These are phyloP conservation scores for Amiota mariae DNA, from an alignment of 2,888 invertebrate genomes.

Conservation along the genomic window DNA sequence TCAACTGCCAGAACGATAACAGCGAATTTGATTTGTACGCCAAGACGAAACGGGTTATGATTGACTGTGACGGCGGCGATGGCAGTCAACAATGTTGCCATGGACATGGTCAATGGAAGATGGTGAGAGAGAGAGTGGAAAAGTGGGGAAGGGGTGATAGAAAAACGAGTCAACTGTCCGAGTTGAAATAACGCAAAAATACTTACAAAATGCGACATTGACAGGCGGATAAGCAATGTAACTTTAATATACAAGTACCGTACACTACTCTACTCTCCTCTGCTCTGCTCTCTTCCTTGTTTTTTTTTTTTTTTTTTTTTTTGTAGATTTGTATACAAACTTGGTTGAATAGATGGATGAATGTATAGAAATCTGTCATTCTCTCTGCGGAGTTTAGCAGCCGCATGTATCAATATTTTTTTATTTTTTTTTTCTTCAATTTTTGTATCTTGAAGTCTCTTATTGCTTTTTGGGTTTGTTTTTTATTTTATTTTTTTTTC, in stretches of 20 bases:
- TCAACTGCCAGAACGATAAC: slow-evolving; percentile 54
- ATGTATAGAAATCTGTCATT: slow-evolving; percentile 17
- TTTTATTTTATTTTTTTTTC: neutral
- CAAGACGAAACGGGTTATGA: slow-evolving; percentile 62
- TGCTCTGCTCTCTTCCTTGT: no score
- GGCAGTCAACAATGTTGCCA: neutral
- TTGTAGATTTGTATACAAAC: no score
- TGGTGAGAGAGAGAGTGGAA: neutral
- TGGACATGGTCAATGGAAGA: neutral
- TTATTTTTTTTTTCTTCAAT: neutral
- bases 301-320: no score
- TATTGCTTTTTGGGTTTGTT: neutral
- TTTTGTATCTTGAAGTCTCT: neutral
- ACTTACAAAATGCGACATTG: slow-evolving; percentile 39
- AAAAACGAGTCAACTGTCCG: no score
- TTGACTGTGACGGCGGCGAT: slow-evolving; percentile 55
- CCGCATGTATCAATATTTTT: neutral
- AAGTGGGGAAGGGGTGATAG: no score
- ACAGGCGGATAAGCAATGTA: slow-evolving; percentile 48
- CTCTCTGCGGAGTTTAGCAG: no score
- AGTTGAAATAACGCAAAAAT: slow-evolving; percentile 12
- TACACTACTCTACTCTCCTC: neutral
- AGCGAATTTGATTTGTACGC: slow-evolving; percentile 61
- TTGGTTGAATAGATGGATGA: neutral
- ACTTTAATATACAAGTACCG: neutral